phyloP scores from a whole-genome alignment of 1,140 invertebrate species.

The Drosophila tani region DNA sequence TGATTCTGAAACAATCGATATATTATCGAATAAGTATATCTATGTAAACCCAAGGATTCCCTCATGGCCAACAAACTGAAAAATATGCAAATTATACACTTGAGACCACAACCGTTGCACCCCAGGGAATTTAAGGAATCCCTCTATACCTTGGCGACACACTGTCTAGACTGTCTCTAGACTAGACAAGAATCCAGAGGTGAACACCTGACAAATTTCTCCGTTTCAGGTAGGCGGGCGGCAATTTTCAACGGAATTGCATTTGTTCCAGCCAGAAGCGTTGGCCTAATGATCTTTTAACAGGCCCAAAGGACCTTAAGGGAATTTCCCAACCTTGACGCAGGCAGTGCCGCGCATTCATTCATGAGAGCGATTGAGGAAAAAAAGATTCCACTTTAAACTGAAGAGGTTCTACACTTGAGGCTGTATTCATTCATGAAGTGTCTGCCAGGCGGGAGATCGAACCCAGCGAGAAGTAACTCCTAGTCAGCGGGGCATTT shows the following conservation, averaged over 20 bases:
- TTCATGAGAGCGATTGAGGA: conserved; percentile 60
- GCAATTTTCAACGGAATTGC: conserved; percentile 72
- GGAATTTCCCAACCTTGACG: conserved; percentile 65
- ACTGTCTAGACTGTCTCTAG: conserved; percentile 58
- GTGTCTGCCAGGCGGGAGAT: conserved; percentile 46
- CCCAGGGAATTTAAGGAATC: conserved; percentile 34
- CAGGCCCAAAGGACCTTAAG: conserved; percentile 45
- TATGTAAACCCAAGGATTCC: neutral
- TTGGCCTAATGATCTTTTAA: conserved; percentile 80
- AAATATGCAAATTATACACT: conserved; percentile 68
- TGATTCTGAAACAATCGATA: neutral
- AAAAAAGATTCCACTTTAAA: conserved; percentile 73
- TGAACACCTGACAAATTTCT: conserved; percentile 66
- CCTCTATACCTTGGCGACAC: conserved; percentile 57
- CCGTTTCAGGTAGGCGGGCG: conserved; percentile 52
- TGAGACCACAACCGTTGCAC: conserved; percentile 73
- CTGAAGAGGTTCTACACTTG: conserved; percentile 75
- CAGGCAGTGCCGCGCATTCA: conserved; percentile 38
- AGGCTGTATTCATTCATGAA: conserved; percentile 78
- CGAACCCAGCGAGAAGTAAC: conserved; percentile 20
- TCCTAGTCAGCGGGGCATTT: conserved; percentile 38
- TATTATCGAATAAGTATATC: no score
- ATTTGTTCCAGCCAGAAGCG: conserved; percentile 40
- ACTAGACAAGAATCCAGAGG: conserved; percentile 11
- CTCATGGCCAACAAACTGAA: neutral